Evolutionary conservation across 1,140 invertebrate genomes (phyloP).

Genomic region (Pseudomyrmex sp.): DNA sequence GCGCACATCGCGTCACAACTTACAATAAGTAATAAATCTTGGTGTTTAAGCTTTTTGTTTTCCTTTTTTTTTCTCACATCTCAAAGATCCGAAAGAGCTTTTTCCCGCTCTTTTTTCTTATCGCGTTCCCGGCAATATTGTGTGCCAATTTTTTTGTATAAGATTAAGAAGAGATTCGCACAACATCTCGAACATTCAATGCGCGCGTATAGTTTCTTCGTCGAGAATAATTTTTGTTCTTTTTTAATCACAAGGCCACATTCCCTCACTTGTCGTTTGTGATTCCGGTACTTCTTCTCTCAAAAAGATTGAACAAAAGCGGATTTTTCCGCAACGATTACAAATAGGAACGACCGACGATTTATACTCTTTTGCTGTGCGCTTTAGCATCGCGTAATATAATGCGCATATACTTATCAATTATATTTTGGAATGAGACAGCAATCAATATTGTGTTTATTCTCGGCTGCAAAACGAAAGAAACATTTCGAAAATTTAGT

Average conservation of each 20-base stretch:
- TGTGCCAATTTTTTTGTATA: slow-evolving; percentile 6
- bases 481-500: neutral
- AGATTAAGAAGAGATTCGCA: slow-evolving; percentile 30
- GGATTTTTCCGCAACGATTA: slow-evolving; percentile 26
- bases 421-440: neutral
- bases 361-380: neutral
- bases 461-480: neutral
- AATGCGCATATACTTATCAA: neutral
- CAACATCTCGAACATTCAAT: slow-evolving; percentile 13
- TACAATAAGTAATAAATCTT: slow-evolving; percentile 64
- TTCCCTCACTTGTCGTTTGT: slow-evolving; percentile 31
- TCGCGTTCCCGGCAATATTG: neutral
- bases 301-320: slow-evolving; percentile 6
- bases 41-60: slow-evolving; percentile 57
- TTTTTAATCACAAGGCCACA: slow-evolving; percentile 50
- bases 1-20: slow-evolving; percentile 42
- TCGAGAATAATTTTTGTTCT: slow-evolving; percentile 1
- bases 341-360: slow-evolving; percentile 22
- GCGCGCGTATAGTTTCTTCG: neutral
- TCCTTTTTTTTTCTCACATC: neutral
- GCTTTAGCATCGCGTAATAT: slow-evolving; percentile 1
- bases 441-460: neutral
- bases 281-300: neutral
- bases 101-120: neutral
- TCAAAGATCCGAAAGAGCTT: neutral